Conservation (phyloP, 2,113 vertebrate genomes). For the Alligator mississippiensis region DNA sequence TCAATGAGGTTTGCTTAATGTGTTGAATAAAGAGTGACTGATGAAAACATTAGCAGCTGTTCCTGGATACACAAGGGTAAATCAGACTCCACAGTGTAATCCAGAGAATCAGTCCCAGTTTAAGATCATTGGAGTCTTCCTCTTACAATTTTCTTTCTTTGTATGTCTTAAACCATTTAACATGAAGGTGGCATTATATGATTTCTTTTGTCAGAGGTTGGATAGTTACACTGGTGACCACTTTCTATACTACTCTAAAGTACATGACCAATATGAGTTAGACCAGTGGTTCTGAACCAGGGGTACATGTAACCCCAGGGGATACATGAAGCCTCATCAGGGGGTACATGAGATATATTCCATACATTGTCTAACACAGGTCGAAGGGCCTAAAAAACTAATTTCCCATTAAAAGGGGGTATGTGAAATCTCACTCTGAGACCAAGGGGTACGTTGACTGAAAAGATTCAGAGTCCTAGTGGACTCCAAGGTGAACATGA, state of each 20-base stretch:
- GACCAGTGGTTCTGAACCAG: neutral
- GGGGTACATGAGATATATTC: too few relatives aligned
- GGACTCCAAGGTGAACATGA: too few relatives aligned
- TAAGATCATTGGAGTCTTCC: constrained; percentile 5
- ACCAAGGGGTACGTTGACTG: too few relatives aligned
- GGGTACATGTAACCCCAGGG: too few relatives aligned
- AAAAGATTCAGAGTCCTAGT: too few relatives aligned
- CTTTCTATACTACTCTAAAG: neutral
- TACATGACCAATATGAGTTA: neutral
- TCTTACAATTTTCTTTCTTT: neutral
- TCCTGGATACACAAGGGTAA: constrained; percentile 45
- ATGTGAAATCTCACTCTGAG: too few relatives aligned
- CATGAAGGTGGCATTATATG: neutral
- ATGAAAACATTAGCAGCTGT: constrained; percentile 58
- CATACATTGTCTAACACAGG: too few relatives aligned
- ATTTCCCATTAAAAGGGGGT: too few relatives aligned
- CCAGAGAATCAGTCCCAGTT: neutral
- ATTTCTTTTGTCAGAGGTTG: neutral
- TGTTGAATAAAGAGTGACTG: constrained; percentile 49
- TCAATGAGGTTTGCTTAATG: constrained; percentile 60
- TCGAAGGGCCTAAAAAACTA: too few relatives aligned
- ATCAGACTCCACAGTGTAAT: neutral
- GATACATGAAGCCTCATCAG: too few relatives aligned
- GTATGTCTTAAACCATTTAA: neutral
- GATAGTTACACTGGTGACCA: neutral